A percentile compares a stretch with the other conserved stretches of the same genome.
Conservation (phyloP, 2,888 invertebrate genomes). For the Latrodectus hesperus region DNA sequence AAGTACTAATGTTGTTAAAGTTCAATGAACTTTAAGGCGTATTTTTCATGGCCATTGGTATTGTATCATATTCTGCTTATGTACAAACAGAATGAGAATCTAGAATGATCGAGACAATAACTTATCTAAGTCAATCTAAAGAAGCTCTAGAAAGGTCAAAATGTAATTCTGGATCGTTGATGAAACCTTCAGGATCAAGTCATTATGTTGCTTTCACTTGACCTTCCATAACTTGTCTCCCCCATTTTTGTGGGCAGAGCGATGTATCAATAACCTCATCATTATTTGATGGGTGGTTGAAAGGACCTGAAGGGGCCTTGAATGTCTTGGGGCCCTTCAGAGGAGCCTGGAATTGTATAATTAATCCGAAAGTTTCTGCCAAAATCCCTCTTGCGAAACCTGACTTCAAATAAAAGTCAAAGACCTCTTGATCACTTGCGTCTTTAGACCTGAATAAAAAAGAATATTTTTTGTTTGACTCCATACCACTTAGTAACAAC, state of each 20-base stretch:
- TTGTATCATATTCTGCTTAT: too few relatives aligned
- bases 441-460: too few relatives aligned
- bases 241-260: neutral
- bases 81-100: too few relatives aligned
- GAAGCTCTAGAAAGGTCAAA: too few relatives aligned
- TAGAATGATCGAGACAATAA: too few relatives aligned
- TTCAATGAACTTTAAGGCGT: too few relatives aligned
- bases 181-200: neutral
- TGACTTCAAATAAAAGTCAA: conserved; percentile 23
- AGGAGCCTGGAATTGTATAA: conserved; percentile 26
- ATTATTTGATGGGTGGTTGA: neutral
- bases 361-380: conserved; percentile 11
- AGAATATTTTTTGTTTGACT: too few relatives aligned
- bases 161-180: too few relatives aligned
- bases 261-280: neutral
- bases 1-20: too few relatives aligned
- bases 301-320: conserved; percentile 3
- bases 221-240: neutral
- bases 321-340: conserved; percentile 1
- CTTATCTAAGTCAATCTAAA: too few relatives aligned
- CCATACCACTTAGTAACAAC: too few relatives aligned
- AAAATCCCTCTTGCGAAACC: neutral
- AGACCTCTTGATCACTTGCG: neutral
- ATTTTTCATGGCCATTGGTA: too few relatives aligned
- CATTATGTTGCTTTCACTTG: neutral